Conservation (phyloP, 2,888 invertebrate genomes). For the Synergus japonicus region DNA sequence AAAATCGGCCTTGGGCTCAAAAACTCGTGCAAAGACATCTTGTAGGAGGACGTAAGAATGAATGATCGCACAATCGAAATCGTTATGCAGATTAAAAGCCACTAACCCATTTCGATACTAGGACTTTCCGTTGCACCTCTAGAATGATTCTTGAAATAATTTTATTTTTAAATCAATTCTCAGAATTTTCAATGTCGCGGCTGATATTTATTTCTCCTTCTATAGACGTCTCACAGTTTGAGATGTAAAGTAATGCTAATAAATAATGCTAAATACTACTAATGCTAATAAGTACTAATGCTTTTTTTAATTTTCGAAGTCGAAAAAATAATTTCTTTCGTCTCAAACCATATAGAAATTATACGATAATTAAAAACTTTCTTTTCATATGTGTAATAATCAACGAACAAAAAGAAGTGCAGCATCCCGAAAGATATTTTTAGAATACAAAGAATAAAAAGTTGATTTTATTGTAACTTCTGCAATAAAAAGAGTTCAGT, state of each 20-base stretch:
- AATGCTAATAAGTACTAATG: neutral
- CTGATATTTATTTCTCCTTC: neutral
- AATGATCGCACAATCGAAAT: constrained; percentile 33
- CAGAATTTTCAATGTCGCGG: neutral
- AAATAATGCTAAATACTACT: neutral
- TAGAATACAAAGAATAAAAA: neutral
- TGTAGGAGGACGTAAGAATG: constrained; percentile 22
- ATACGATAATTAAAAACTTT: neutral
- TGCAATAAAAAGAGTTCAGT: neutral
- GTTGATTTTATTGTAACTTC: neutral
- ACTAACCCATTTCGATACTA: neutral
- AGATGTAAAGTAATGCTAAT: neutral
- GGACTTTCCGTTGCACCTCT: neutral
- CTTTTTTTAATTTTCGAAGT: no score
- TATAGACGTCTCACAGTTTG: neutral
- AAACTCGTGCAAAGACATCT: constrained; percentile 26
- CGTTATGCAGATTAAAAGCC: neutral
- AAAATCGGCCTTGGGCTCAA: constrained; percentile 45
- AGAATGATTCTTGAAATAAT: no score
- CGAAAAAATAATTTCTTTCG: neutral
- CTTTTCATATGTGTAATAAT: neutral
- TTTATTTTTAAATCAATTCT: neutral
- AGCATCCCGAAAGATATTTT: neutral
- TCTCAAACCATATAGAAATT: neutral
- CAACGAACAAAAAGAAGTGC: neutral